These are phyloP conservation scores for Rhopalosiphum maidis DNA, from an alignment of 1,140 invertebrate species.

Conservation along the genomic window DNA sequence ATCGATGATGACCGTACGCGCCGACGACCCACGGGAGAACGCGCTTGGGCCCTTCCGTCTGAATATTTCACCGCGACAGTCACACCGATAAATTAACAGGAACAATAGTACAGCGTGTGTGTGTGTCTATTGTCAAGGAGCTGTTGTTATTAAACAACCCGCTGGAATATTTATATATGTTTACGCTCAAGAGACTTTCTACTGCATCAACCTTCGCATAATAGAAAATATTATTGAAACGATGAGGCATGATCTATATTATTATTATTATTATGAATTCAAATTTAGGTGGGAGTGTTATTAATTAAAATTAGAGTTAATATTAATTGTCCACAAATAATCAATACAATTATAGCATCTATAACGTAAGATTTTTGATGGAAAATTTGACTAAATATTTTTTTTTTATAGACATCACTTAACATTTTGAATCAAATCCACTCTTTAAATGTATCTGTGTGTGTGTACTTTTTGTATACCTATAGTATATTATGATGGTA, in stretches of 20 bases:
- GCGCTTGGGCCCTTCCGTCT: not conserved
- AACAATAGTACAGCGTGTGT: not conserved
- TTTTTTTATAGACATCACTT: not conserved
- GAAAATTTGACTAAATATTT: not conserved
- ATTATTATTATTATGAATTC: no score
- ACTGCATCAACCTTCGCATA: not conserved
- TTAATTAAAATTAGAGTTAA: not conserved
- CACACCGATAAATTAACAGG: constrained; percentile 10
- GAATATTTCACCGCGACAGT: constrained; percentile 8
- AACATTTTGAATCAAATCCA: not conserved
- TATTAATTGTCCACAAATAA: not conserved
- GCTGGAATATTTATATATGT: not conserved
- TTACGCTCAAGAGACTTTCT: not conserved
- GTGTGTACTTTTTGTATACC: no score
- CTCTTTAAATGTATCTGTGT: not conserved
- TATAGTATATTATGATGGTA: not conserved
- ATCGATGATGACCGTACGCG: constrained; percentile 30
- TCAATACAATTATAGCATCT: not conserved
- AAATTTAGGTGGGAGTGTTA: not conserved
- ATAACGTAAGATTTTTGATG: not conserved
- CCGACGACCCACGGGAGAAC: constrained; percentile 28
- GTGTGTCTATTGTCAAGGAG: not conserved
- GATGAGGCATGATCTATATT: not conserved
- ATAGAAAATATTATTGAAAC: not conserved
- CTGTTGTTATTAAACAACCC: not conserved